Conservation (phyloP, 2,113 vertebrate species). For the Lophius piscatorius region DNA sequence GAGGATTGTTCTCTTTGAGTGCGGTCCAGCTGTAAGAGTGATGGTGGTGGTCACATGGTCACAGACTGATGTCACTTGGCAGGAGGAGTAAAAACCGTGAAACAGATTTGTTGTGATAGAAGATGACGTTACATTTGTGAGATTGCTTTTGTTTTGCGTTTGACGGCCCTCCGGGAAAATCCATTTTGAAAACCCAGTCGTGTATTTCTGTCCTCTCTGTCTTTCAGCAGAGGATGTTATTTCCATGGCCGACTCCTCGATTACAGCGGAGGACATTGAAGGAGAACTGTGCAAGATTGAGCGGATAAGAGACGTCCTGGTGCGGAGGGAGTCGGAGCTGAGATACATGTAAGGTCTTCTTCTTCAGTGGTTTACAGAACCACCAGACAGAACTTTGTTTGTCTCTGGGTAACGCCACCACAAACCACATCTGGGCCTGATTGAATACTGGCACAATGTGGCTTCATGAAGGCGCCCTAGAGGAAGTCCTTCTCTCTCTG, state of each 20-base stretch:
- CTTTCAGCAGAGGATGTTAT: constrained; percentile 77
- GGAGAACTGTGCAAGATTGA: constrained; percentile 87
- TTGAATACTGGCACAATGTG: not conserved
- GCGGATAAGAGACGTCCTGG: constrained; percentile 84
- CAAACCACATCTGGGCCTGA: not conserved
- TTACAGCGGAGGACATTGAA: constrained; percentile 85
- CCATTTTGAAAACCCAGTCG: not conserved
- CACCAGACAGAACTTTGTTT: not conserved
- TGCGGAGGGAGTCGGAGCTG: constrained; percentile 88
- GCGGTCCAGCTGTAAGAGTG: too few relatives aligned
- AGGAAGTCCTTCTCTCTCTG: too few relatives aligned
- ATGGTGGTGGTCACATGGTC: too few relatives aligned
- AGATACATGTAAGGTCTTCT: constrained; percentile 86
- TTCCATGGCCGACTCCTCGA: constrained; percentile 88
- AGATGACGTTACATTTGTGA: too few relatives aligned
- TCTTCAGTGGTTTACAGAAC: not conserved
- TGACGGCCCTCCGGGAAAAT: too few relatives aligned
- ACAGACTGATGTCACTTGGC: too few relatives aligned
- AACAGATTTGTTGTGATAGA: too few relatives aligned
- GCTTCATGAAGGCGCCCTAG: not conserved
- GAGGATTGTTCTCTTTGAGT: too few relatives aligned
- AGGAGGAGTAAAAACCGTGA: too few relatives aligned
- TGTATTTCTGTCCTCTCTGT: not conserved
- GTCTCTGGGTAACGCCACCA: too few relatives aligned
- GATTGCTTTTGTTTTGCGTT: too few relatives aligned